phyloP scores from a whole-genome alignment of 1,140 invertebrate genomes.

The Lucilia cuprina region DNA sequence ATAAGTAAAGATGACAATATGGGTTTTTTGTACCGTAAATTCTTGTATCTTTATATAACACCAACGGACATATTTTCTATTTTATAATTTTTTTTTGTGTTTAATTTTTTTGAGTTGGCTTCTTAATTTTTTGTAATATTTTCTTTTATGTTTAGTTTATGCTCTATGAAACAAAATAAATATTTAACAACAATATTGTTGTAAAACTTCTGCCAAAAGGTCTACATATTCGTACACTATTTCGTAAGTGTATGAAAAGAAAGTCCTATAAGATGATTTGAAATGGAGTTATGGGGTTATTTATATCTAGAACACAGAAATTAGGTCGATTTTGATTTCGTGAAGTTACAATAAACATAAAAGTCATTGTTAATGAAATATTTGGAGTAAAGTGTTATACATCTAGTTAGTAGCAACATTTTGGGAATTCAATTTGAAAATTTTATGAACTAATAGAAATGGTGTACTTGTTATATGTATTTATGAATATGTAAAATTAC shows the following conservation, averaged over 20 bases:
- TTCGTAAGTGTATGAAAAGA: too few species aligned
- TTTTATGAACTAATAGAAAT: too few species aligned
- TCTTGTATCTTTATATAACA: neutral
- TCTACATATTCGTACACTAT: neutral
- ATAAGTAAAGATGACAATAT: neutral
- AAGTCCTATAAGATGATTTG: too few species aligned
- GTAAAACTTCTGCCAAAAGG: neutral
- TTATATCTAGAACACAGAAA: too few species aligned
- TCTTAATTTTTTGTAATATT: neutral
- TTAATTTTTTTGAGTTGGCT: neutral
- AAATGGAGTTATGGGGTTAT: too few species aligned
- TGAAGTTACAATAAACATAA: too few species aligned
- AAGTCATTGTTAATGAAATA: too few species aligned
- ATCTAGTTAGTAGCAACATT: too few species aligned
- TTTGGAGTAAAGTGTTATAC: too few species aligned
- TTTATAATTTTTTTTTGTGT: neutral
- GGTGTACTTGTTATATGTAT: too few species aligned
- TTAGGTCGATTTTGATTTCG: too few species aligned
- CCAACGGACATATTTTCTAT: neutral
- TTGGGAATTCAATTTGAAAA: too few species aligned
- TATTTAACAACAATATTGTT: slow-evolving; percentile 24
- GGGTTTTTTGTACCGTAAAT: neutral
- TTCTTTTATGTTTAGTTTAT: neutral
- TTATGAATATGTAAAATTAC: neutral
- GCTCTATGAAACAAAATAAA: slow-evolving; percentile 28